Evolutionary conservation across 1,140 invertebrate species (phyloP), one percentile per base, ranked within the genome.

Genomic region (Drosophila lacertosa): DNA sequence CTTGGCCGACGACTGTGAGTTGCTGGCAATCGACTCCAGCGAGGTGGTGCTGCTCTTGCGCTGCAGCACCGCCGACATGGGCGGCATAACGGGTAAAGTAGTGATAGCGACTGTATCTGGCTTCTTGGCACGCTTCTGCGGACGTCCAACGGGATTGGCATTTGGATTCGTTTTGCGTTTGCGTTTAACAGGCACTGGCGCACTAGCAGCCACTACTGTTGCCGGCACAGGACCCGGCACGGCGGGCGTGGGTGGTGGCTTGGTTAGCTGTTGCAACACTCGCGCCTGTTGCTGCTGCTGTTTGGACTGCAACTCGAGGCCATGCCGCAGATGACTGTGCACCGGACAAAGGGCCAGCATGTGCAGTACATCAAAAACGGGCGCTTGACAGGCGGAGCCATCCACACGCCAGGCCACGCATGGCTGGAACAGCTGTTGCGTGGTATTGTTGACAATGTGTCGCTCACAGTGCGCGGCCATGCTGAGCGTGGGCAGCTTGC

Each of bases 371-470:
- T 98, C 96, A 83, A 98, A 95, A 16, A 98, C 96, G 53, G 97
- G 97, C 60, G 96, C 93, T 73, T 95, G 95, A 92, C 97, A 98
- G 90, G 97, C 96, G 18, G 95, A 95, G 69, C 97, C 97, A 91
- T 97, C 96, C 35, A 94, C 94, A 90, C 96, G 96, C 92, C 95
- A 97, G 50, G 97, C 97, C 57, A 97, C 97, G 92, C 97, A 98
- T 78, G 96, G 95, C 67, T 95, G 95, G 92, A 97, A 98, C 42
- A 98, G 92, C 70, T 96, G 93, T 91, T 98, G 97, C 74, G 97
- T 96, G 24, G 94, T 93, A 90, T 97, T 97, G 70, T 95, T 93
- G 92, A 97, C 96, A 62, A 98, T 97, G 92, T 98, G 97, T 57
- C 94, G 92, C 13, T 95, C 92, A 90, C 97, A 98, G 86, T 97